phyloP scores from a whole-genome alignment of 2,113 vertebrate genomes.

The Verasper variegatus region DNA sequence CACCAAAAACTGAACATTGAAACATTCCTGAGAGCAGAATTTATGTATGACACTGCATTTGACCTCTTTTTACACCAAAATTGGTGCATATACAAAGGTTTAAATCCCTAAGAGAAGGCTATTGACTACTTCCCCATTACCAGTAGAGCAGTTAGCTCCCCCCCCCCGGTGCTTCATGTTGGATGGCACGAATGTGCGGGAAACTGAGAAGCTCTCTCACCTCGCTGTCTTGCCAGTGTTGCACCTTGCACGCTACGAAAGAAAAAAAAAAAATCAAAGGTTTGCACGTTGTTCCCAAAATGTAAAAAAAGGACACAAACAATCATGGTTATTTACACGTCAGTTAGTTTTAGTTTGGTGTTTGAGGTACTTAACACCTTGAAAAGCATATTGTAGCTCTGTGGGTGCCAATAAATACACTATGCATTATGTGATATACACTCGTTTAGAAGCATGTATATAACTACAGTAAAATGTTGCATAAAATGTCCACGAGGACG shows the following conservation, averaged over 20 bases:
- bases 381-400: background rate
- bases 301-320: too few relatives aligned
- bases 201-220: too few relatives aligned
- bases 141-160: background rate
- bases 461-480: background rate
- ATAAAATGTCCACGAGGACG: background rate
- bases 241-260: too few relatives aligned
- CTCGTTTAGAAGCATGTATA: background rate
- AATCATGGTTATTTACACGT: too few relatives aligned
- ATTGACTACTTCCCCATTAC: background rate
- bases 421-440: background rate
- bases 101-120: background rate
- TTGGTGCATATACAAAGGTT: too few relatives aligned
- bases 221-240: too few relatives aligned
- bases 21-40: background rate
- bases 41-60: background rate
- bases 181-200: too few relatives aligned
- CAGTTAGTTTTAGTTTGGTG: background rate
- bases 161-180: too few relatives aligned
- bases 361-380: background rate
- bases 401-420: background rate
- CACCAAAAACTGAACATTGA: too few relatives aligned
- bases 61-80: too few relatives aligned
- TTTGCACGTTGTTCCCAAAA: too few relatives aligned
- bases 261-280: too few relatives aligned